Evolutionary conservation across 2,797 vertebrate genomes (phyloP).

Genomic region (Epinephelus coioides): DNA sequence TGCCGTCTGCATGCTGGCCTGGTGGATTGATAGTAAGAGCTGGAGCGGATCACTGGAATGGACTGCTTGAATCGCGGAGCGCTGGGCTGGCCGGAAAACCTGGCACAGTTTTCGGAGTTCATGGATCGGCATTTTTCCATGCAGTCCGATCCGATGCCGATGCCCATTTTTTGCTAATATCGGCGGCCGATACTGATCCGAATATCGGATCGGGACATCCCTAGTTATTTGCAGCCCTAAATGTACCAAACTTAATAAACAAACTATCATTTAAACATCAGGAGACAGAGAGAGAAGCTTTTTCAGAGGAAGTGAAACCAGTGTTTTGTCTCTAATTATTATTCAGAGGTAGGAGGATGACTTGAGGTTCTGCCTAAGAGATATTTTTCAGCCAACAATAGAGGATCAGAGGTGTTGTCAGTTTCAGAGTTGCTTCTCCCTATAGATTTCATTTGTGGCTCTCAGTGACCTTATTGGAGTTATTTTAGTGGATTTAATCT

Average conservation of each 20-base stretch:
- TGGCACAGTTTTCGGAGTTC: no score
- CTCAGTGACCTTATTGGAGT: constrained; percentile 24
- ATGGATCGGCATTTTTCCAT: no score
- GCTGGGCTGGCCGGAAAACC: no score
- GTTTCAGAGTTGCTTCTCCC: constrained; percentile 21
- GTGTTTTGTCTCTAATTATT: not conserved
- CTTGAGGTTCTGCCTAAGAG: not conserved
- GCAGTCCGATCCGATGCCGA: no score
- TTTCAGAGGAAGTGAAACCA: not conserved
- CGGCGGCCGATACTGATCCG: no score
- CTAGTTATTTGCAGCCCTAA: not conserved
- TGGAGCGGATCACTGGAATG: no score
- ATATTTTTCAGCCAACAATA: not conserved
- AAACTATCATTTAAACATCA: not conserved
- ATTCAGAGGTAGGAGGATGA: not conserved
- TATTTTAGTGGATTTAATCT: constrained; percentile 46
- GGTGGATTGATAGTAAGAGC: no score
- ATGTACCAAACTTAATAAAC: not conserved
- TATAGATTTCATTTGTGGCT: constrained; percentile 34
- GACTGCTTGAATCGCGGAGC: no score
- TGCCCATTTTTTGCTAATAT: no score
- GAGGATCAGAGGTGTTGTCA: constrained; percentile 1
- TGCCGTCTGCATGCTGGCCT: no score
- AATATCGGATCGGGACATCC: no score
- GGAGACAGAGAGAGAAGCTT: not conserved